Percentiles rank a stretch among this genome's conserved stretches.
These are phyloP conservation scores for Lophura nycthemera DNA, from an alignment of 2,113 vertebrate genomes.

Conservation along the genomic window DNA sequence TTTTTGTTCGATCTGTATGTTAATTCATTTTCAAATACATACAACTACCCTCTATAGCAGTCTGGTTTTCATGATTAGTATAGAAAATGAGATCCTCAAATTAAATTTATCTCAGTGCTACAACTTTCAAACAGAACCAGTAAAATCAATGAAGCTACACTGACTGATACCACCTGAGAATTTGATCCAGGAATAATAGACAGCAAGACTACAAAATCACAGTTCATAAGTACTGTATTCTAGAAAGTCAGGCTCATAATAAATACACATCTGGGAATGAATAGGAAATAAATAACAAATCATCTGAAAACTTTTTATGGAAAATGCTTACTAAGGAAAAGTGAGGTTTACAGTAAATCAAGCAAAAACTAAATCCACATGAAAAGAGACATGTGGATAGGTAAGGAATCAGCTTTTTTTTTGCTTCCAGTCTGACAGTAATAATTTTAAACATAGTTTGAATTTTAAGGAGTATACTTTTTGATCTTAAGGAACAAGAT, in stretches of 20 bases:
- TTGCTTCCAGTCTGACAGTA: background rate
- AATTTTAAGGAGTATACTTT: background rate
- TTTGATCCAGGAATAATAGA: background rate
- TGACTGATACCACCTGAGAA: background rate
- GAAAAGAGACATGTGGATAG: background rate
- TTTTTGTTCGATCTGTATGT: background rate
- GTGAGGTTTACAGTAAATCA: background rate
- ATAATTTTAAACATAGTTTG: background rate
- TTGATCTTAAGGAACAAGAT: background rate
- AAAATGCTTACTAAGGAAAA: constrained; percentile 13
- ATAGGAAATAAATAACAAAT: constrained; percentile 17
- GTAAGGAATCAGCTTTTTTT: background rate
- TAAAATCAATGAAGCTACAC: background rate
- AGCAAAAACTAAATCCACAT: background rate
- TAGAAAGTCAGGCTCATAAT: background rate
- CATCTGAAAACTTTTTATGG: constrained; percentile 13
- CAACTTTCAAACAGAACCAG: background rate
- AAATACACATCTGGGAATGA: background rate
- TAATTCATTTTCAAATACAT: background rate
- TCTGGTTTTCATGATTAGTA: background rate
- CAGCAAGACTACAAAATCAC: background rate
- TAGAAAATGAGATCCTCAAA: background rate
- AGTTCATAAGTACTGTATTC: background rate
- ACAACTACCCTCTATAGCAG: background rate
- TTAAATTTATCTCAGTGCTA: background rate